Base-by-base conservation (phyloP, 2,113 vertebrate species). In the Odontophorus gujanensis region DNA sequence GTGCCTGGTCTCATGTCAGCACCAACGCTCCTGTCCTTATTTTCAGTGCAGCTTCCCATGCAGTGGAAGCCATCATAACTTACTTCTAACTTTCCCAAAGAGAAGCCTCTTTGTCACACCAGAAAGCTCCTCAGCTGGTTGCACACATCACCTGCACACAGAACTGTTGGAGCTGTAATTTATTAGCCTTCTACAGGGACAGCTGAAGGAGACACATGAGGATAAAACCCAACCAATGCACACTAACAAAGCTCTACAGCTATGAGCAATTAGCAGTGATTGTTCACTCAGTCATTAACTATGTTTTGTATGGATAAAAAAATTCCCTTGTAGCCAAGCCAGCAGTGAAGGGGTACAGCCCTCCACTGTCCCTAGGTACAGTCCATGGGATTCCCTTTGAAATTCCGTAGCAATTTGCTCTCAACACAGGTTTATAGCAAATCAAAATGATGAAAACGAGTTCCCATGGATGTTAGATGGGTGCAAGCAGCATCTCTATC, bases 401-500 rank as follows among this genome's bases (percentile, higher is more conserved):
- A 85, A 34, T 2, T 1, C 38, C 14, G 0, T 10, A 21, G 2
- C 2, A 55, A 28, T 32, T 34, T 40, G 20, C 24, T 34, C 20
- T 28, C 50, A 63, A 9, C 18, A 47, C 11, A 68, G 18, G 9
- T 53, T 53, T 28, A 3, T 13, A 51, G 17, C 61, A 53, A 71
- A n/a, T 45, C 73, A 53, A 50, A 62, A 81, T 13, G 6, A 30
- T 25, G 40, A n/a, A 18, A 48, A 47, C 3, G 4, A 80, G 42
- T 0, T 0, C 10, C 62, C 0, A 0, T 7, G 20, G 34, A n/a
- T 21, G 26, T 4, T 3, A 12, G 38, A 43, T 1, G 19, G 45
- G 34, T 10, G 45, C 11, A 58, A n/a, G 28, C 32, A 63, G 24
- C 53, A 58, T 4, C 68, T 36, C 74, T 22, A 20, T 9, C 11